These are phyloP conservation scores for Antitype chi DNA, from an alignment of 2,888 invertebrate species.

Conservation along the genomic window DNA sequence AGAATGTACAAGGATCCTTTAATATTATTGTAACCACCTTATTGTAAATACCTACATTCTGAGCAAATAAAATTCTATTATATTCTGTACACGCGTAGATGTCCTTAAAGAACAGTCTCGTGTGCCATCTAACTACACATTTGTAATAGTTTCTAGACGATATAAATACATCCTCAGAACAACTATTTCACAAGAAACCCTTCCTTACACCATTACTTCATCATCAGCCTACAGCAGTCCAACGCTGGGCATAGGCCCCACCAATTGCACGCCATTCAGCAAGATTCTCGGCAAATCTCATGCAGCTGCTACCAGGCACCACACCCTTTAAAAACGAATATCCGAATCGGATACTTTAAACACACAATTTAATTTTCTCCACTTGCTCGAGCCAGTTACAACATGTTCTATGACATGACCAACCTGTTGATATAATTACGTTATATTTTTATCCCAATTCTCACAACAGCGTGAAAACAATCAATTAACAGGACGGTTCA, in stretches of 20 bases:
- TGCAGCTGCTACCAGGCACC: too few species aligned
- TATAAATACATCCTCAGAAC: not conserved
- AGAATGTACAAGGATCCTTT: too few species aligned
- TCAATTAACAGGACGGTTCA: conserved; percentile 36
- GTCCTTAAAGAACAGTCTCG: too few species aligned
- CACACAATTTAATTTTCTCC: not conserved
- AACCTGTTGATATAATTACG: conserved; percentile 38
- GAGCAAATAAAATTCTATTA: too few species aligned
- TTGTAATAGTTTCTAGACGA: not conserved
- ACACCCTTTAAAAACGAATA: too few species aligned
- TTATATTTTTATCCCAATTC: conserved; percentile 34
- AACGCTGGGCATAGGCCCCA: too few species aligned
- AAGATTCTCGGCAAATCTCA: too few species aligned
- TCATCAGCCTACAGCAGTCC: too few species aligned
- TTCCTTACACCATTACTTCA: not conserved
- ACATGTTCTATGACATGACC: not conserved
- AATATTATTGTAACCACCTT: too few species aligned
- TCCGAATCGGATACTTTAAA: not conserved
- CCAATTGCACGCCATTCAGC: too few species aligned
- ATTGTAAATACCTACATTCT: too few species aligned
- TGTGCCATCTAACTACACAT: not conserved
- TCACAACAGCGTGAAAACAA: conserved; percentile 46
- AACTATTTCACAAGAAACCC: not conserved
- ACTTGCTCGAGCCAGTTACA: not conserved
- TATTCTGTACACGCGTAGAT: not conserved